Conservation (phyloP, 1,140 invertebrate genomes). For the Araneus ventricosus region DNA sequence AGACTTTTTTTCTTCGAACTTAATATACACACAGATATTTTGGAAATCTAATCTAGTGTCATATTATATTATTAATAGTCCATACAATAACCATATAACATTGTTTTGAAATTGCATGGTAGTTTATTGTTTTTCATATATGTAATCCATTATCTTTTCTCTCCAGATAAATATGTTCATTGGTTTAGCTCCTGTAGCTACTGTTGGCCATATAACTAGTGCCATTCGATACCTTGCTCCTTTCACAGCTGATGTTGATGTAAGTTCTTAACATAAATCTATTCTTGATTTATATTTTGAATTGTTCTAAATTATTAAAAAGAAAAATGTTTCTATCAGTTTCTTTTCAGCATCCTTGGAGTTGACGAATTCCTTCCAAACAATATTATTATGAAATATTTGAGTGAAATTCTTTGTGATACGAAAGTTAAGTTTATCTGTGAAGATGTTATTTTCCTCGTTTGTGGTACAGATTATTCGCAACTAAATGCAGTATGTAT, state of each 20-base stretch:
- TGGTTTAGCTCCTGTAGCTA: conserved; percentile 88
- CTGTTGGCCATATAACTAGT: conserved; percentile 85
- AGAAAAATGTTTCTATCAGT: conserved; percentile 79
- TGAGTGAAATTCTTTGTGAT: conserved; percentile 83
- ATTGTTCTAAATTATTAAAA: not conserved
- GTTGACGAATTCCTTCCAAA: conserved; percentile 86
- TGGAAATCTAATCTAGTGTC: no score
- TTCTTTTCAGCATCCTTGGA: conserved; percentile 83
- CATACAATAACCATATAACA: no score
- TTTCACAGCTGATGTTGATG: conserved; percentile 78
- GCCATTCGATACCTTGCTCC: conserved; percentile 82
- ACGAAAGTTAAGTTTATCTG: conserved; percentile 74
- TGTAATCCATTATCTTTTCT: not conserved
- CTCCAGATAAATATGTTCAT: conserved; percentile 80
- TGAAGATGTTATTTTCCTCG: conserved; percentile 77
- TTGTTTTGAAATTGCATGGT: no score
- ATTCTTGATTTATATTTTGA: conserved; percentile 7
- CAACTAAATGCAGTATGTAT: conserved; percentile 77
- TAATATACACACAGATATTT: no score
- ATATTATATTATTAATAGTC: no score
- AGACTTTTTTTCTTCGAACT: no score
- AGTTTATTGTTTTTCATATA: not conserved
- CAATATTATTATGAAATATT: conserved; percentile 83
- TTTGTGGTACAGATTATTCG: conserved; percentile 76
- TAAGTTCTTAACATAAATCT: conserved; percentile 73